Evolutionary conservation across 1,140 invertebrate genomes (phyloP).

Genomic region (Argopecten irradians): DNA sequence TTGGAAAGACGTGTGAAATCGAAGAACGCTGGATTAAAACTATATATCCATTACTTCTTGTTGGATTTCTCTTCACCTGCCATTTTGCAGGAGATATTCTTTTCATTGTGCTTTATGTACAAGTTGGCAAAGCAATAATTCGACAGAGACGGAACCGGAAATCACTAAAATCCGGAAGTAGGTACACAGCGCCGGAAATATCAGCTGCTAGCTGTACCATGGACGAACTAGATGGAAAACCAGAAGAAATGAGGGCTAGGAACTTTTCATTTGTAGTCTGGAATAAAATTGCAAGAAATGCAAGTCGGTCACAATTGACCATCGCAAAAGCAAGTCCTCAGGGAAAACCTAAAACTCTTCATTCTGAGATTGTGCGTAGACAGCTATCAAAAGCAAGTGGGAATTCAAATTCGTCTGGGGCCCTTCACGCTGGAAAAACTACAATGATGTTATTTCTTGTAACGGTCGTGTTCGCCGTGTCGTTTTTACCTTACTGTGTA

Average conservation of each 20-base stretch:
- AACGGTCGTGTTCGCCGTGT: conserved; percentile 46
- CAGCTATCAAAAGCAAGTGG: neutral
- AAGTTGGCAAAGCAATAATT: conserved; percentile 35
- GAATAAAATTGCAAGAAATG: conserved; percentile 32
- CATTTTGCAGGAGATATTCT: conserved; percentile 40
- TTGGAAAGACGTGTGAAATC: conserved; percentile 46
- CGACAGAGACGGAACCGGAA: conserved; percentile 29
- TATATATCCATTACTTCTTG: conserved; percentile 41
- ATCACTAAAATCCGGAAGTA: conserved; percentile 22
- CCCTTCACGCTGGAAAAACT: conserved; percentile 40
- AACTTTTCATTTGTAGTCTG: conserved; percentile 38
- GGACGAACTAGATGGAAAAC: conserved; percentile 37
- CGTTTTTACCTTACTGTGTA: conserved; percentile 41
- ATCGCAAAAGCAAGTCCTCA: neutral
- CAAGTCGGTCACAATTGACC: neutral
- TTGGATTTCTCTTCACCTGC: conserved; percentile 35
- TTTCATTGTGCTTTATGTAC: conserved; percentile 38
- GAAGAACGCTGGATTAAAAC: conserved; percentile 28
- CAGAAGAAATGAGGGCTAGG: conserved; percentile 4
- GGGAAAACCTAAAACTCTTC: neutral
- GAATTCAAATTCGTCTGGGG: neutral
- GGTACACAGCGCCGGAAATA: conserved; percentile 28
- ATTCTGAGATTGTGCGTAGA: neutral
- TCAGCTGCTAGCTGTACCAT: conserved; percentile 39
- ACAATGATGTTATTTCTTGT: conserved; percentile 51